These are phyloP conservation scores for Cecidostiba fungosa DNA, from an alignment of 2,888 invertebrate genomes.

Conservation along the genomic window DNA sequence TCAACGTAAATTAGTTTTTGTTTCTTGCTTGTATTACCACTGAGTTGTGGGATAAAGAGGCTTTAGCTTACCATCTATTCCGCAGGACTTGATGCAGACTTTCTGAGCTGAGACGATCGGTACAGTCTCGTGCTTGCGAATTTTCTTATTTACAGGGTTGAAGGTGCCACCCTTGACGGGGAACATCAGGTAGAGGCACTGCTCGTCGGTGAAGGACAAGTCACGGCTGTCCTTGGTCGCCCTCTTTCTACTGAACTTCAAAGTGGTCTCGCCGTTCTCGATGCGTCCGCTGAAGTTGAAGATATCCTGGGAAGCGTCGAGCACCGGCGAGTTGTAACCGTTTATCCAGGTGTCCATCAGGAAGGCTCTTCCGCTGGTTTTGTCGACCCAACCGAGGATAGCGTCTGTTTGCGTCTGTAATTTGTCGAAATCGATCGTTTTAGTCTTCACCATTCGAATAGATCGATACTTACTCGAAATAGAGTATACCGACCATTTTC, in stretches of 20 bases:
- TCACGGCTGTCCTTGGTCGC: conserved; percentile 89
- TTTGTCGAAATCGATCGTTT: neutral
- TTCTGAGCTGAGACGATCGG: conserved; percentile 88
- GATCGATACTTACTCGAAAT: neutral
- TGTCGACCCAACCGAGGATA: conserved; percentile 93
- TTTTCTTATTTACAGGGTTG: conserved; percentile 92
- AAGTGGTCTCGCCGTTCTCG: conserved; percentile 88
- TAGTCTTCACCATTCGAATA: neutral
- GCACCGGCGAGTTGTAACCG: conserved; percentile 88
- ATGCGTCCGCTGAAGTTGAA: conserved; percentile 86
- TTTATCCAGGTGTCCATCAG: conserved; percentile 94
- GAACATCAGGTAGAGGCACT: conserved; percentile 94
- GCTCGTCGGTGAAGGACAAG: conserved; percentile 89
- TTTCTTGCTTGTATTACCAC: neutral
- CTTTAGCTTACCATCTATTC: conserved; percentile 85
- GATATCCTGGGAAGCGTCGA: conserved; percentile 88
- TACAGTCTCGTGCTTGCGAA: conserved; percentile 88
- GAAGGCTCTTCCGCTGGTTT: conserved; percentile 88
- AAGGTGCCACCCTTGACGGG: conserved; percentile 91
- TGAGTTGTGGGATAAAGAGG: neutral
- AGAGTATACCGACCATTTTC: conserved; percentile 86
- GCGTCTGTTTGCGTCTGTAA: conserved; percentile 92
- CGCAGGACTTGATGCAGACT: conserved; percentile 92
- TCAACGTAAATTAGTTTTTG: neutral
- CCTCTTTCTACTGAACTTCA: conserved; percentile 90